Conservation (phyloP, 2,888 invertebrate genomes). For the Calephelis perditalis region DNA sequence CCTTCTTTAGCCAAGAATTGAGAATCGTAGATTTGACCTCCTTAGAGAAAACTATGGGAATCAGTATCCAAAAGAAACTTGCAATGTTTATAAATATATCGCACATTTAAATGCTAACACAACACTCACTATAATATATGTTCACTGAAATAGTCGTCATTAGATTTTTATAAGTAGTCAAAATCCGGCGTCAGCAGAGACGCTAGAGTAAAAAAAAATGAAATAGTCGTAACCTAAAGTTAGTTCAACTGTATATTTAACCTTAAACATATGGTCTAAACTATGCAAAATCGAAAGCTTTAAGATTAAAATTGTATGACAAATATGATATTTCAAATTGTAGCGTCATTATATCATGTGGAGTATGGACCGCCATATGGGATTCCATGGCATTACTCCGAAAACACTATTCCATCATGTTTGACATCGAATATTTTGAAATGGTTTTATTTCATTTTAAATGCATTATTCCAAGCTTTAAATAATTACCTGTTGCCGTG, state of each 20-base stretch:
- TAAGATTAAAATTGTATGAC: conserved; percentile 21
- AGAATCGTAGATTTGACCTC: conserved; percentile 10
- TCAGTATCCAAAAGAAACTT: not conserved
- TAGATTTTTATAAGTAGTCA: conserved; percentile 23
- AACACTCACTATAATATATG: not conserved
- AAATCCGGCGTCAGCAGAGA: conserved; percentile 49
- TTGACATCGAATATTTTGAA: conserved; percentile 49
- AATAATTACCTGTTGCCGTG: conserved; percentile 69
- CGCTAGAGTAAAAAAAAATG: conserved; percentile 53
- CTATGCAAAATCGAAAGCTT: conserved; percentile 23
- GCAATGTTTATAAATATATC: conserved; percentile 7
- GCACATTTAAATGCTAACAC: conserved; percentile 6
- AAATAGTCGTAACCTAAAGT: conserved; percentile 58
- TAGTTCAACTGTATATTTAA: conserved; percentile 37
- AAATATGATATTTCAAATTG: conserved; percentile 44
- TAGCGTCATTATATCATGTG: conserved; percentile 75
- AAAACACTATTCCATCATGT: conserved; percentile 66
- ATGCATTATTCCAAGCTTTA: conserved; percentile 37
- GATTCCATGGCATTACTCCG: conserved; percentile 76
- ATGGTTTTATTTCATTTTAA: conserved; percentile 33
- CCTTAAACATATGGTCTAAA: conserved; percentile 33
- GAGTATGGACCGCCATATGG: conserved; percentile 77
- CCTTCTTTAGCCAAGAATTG: not conserved
- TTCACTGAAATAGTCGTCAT: conserved; percentile 13
- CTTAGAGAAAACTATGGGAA: conserved; percentile 11